Conservation (phyloP, 2,797 vertebrate species). For the Falco peregrinus region DNA sequence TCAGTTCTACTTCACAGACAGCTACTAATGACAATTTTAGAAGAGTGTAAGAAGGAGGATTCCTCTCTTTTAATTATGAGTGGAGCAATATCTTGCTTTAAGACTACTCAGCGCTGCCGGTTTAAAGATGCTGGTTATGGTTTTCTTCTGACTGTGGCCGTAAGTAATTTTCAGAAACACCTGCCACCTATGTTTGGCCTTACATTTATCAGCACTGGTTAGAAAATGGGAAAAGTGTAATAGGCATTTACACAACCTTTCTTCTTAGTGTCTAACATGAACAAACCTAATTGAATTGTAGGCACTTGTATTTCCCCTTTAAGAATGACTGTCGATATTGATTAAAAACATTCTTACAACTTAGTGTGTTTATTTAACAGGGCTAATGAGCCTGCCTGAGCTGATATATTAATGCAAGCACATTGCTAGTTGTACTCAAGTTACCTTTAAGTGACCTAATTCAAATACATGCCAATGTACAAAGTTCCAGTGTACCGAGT, state of each 20-base stretch:
- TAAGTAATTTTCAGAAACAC: not conserved
- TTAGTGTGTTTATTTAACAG: constrained; percentile 2
- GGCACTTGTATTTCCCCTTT: not conserved
- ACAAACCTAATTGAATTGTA: not conserved
- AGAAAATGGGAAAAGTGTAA: not conserved
- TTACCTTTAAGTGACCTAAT: not conserved
- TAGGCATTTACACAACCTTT: not conserved
- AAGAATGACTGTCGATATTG: not conserved
- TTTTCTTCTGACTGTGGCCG: not conserved
- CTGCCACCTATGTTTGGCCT: not conserved
- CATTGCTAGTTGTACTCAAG: not conserved
- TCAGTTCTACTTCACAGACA: not conserved
- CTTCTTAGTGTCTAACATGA: not conserved
- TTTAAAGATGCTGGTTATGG: not conserved
- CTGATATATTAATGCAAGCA: not conserved
- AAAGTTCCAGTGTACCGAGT: not conserved
- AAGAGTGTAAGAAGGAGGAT: not conserved
- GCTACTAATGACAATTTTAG: not conserved
- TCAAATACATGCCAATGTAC: not conserved
- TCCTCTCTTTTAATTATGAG: not conserved
- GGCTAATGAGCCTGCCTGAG: not conserved
- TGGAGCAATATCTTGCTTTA: not conserved
- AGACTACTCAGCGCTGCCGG: not conserved
- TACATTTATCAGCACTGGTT: not conserved
- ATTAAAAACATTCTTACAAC: constrained; percentile 6